Base-by-base conservation (phyloP, 2,888 invertebrate species). In the Blomia tropicalis region DNA sequence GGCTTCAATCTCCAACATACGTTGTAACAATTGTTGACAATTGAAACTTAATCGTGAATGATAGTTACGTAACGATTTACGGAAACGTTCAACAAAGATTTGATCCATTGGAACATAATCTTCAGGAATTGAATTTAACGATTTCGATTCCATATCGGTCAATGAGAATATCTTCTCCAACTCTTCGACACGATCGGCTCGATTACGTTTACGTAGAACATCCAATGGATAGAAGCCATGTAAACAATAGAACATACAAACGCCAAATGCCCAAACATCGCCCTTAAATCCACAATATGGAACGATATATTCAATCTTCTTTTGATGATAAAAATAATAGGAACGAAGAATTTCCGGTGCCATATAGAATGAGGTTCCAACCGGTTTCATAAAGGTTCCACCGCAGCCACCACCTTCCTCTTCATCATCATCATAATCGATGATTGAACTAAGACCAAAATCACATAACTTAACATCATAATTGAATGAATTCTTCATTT, bases 211-310 rank as follows among this genome's bases (percentile, higher is more conserved):
- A 25, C 56, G 25, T 31, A 56, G 29, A 56, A 56, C 56, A 25
- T 56, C 56, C 29, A 56, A 22, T 56, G 56, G 56, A 36, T 56
- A 56, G 27, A 56, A 56, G 23, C 56, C 56, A 31, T 56, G 56
- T 25, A 56, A 25, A 14, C 29, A 27, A 25, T 56, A 56, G 27
- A 56, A 56, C 2, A 56, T 23, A 25, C 56, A 56, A 19, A 56
- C 56, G 4, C 32, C 56, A 2, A 56, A 25, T 31, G 56, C 56
- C 56, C 56, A 56, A 31, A 36, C 36, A 25, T 56, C 56, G 23
- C 56, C 56, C 29, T 56, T 56, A 25, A 27, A 56, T 19, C 30
- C 32, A 56, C 56, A 56, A 31, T 56, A 56, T n/a, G 56, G 56
- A 31, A 14, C n/a, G 29, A 36, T 36, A 11, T 19, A 14, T 14